Evolutionary conservation across 2,888 invertebrate genomes (phyloP), one percentile per base, ranked within the genome.

Genomic region (Blera fallax): DNA sequence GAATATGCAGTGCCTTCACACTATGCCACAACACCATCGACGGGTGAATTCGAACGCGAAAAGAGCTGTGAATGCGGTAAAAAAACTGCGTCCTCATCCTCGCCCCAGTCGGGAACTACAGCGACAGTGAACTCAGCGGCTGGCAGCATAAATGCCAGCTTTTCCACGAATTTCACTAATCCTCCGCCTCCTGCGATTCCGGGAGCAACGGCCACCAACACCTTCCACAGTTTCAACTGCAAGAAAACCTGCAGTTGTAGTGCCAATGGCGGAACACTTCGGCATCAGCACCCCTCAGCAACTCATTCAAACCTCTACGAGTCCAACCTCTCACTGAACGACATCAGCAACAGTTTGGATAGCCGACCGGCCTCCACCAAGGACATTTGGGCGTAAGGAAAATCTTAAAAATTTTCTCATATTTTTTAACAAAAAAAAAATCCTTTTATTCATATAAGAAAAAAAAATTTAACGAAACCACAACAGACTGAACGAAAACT

Each of bases 1-100:
- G 92, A 92, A 73, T 92, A 92, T 76, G 92, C 92, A 6, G 92
- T 92, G 87, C 92, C 92, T 24, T 89, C 90, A 4, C 88, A 88
- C 65, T 92, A 91, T 40, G 56, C 90, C 69, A 88, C 88, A 29
- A 50, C 83, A 4, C 81, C 85, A 24, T 79, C 87, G 21, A 88
- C 89, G 43, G 90, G 89, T 7, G 88, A 89, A 58, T 87, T 87
- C 56, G 87, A 88, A 64, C 87, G 87, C 40, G 88, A 85, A 18
- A 85, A 85, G 67, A 77, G 14, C 52, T 85, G 85, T n/a, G 85
- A 85, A 24, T 85, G 85, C 56, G 85, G 85, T 48, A 85, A 85
- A 72, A 85, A 85, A 50, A 76, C 76, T 50, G 76, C 50, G 6
- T 85, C 85, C 24, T 85, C 85, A n/a, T 85, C 85, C 11, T 85